A percentile compares a stretch with the other conserved stretches of the same genome.
Evolutionary conservation across 2,888 invertebrate genomes (phyloP).

Genomic region (Auanema freiburgensis): DNA sequence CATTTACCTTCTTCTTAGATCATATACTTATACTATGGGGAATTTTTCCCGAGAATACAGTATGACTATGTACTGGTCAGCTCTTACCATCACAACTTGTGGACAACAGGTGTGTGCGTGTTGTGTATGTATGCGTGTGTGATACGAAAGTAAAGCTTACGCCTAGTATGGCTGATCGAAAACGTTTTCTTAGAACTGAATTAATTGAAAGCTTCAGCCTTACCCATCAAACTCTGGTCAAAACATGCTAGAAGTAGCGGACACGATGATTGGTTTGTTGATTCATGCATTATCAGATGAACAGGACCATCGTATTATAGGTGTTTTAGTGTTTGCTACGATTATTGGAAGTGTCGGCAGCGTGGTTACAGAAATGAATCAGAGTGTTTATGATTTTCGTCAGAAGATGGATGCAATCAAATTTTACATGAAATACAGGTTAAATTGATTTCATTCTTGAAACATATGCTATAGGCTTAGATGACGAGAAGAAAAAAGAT

Average conservation of each 20-base stretch:
- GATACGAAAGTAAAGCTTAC: background rate
- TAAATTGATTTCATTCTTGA: background rate
- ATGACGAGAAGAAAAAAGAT: too few relatives aligned
- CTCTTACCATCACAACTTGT: conserved; percentile 59
- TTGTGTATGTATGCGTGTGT: too few relatives aligned
- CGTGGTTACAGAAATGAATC: conserved; percentile 59
- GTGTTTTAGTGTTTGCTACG: conserved; percentile 60
- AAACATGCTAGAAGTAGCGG: conserved; percentile 57
- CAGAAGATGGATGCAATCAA: conserved; percentile 59
- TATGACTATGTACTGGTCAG: conserved; percentile 61
- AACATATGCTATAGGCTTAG: background rate
- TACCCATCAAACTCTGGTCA: conserved; percentile 55
- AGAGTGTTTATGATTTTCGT: conserved; percentile 47
- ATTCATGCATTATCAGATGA: background rate
- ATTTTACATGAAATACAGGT: conserved; percentile 59
- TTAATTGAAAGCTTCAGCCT: conserved; percentile 33
- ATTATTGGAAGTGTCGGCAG: conserved; percentile 60
- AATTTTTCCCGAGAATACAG: conserved; percentile 61
- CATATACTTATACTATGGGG: conserved; percentile 33
- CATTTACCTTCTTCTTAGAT: conserved; percentile 21
- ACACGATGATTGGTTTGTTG: conserved; percentile 51
- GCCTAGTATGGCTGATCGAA: background rate
- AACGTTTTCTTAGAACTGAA: background rate
- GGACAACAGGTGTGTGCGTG: conserved; percentile 48
- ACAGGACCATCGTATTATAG: background rate